Evolutionary conservation across 1,140 invertebrate species (phyloP).

Genomic region (Drosophila parabipectinata): DNA sequence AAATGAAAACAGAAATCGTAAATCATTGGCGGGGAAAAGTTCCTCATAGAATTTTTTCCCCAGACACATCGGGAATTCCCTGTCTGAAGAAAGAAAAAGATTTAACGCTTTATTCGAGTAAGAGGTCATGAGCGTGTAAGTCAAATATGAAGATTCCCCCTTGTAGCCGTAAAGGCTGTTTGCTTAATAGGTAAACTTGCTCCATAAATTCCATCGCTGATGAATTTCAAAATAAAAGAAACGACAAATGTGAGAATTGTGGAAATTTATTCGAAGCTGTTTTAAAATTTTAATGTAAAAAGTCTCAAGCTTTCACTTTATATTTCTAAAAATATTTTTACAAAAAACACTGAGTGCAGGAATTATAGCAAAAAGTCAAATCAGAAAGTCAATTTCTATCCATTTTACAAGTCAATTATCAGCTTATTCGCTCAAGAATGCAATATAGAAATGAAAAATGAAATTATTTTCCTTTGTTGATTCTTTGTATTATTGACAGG

Average conservation of each 20-base stretch:
- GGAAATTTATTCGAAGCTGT: not conserved
- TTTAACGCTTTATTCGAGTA: conserved; percentile 30
- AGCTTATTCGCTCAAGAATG: conserved; percentile 3
- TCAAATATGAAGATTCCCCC: conserved; percentile 33
- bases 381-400: not conserved
- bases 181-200: conserved; percentile 27
- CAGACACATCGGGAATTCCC: conserved; percentile 41
- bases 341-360: not conserved
- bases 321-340: too few species aligned
- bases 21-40: conserved; percentile 41
- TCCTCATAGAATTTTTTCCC: conserved; percentile 3
- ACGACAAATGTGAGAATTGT: conserved; percentile 12
- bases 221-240: not conserved
- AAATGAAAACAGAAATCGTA: conserved; percentile 33
- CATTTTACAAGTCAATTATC: conserved; percentile 9
- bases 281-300: not conserved
- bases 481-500: conserved; percentile 44
- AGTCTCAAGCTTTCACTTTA: not conserved
- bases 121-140: conserved; percentile 46
- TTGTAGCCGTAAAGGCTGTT: conserved; percentile 18
- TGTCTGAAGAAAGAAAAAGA: conserved; percentile 28
- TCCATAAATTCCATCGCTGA: conserved; percentile 4
- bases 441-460: conserved; percentile 22
- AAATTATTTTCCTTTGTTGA: conserved; percentile 27
- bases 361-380: not conserved